A percentile compares a stretch with the other conserved stretches of the same genome.
These are phyloP conservation scores for Puntigrus tetrazona DNA, from an alignment of 2,113 vertebrate species.

Conservation along the genomic window DNA sequence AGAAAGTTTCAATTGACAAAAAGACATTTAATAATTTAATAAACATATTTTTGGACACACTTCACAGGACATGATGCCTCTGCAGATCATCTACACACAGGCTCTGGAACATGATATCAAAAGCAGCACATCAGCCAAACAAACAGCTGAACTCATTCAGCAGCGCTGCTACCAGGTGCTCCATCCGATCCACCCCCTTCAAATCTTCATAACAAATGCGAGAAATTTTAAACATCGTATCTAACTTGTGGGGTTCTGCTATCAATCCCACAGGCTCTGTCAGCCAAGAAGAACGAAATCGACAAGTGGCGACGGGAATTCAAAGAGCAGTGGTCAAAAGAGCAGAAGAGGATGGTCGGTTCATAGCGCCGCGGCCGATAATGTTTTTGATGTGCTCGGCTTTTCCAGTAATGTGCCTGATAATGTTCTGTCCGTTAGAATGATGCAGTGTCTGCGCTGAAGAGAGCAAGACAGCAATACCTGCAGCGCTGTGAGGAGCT, in stretches of 20 bases:
- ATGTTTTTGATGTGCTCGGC: background rate
- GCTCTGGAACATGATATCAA: slow-evolving; percentile 85
- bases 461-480: slow-evolving; percentile 87
- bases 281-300: slow-evolving; percentile 86
- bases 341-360: slow-evolving; percentile 86
- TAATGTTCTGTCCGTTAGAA: slow-evolving; percentile 68
- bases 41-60: background rate
- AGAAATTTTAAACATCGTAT: background rate
- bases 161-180: slow-evolving; percentile 86
- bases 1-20: too few relatives aligned
- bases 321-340: slow-evolving; percentile 88
- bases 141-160: slow-evolving; percentile 76
- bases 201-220: background rate
- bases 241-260: slow-evolving; percentile 9
- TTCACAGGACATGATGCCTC: slow-evolving; percentile 83
- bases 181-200: background rate
- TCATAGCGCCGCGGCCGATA: background rate
- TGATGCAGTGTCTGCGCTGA: slow-evolving; percentile 76
- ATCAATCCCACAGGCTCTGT: slow-evolving; percentile 76
- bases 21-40: background rate
- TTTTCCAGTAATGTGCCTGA: background rate
- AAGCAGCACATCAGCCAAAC: slow-evolving; percentile 69
- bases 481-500: slow-evolving; percentile 86
- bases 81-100: slow-evolving; percentile 82
- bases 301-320: slow-evolving; percentile 93